A percentile compares a stretch with the other conserved stretches of the same genome.
Evolutionary conservation across 2,113 vertebrate genomes (phyloP).

Genomic region (Trematocara unimaculatum): DNA sequence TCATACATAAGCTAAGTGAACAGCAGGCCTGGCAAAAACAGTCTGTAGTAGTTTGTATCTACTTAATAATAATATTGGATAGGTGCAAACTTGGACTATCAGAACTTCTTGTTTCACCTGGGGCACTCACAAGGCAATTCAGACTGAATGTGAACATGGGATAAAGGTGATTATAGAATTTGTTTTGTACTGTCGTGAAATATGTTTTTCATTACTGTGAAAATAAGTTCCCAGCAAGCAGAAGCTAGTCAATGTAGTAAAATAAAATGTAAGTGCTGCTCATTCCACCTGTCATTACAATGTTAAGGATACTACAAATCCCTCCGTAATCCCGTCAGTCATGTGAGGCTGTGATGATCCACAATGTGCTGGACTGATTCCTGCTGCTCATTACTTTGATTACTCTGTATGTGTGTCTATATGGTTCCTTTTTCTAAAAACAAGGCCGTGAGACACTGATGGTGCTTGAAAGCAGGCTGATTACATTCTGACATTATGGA

Average conservation of each 20-base stretch:
- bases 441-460: neutral
- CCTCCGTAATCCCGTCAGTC: conserved; percentile 47
- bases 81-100: neutral
- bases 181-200: neutral
- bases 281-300: conserved; percentile 8
- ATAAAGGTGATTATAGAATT: neutral
- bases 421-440: neutral
- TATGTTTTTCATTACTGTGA: neutral
- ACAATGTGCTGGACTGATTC: neutral
- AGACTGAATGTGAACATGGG: neutral
- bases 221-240: neutral
- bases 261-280: neutral
- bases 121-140: neutral
- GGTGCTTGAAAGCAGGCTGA: neutral
- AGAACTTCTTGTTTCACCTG: neutral
- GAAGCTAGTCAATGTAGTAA: neutral
- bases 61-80: neutral
- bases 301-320: conserved; percentile 41
- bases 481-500: neutral
- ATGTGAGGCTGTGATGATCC: conserved; percentile 37
- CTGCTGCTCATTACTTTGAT: conserved; percentile 40
- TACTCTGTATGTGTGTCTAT: neutral
- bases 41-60: neutral
- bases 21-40: neutral
- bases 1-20: neutral